These are phyloP conservation scores for Pedicia rivosa DNA, from an alignment of 2,888 invertebrate species.

Conservation along the genomic window DNA sequence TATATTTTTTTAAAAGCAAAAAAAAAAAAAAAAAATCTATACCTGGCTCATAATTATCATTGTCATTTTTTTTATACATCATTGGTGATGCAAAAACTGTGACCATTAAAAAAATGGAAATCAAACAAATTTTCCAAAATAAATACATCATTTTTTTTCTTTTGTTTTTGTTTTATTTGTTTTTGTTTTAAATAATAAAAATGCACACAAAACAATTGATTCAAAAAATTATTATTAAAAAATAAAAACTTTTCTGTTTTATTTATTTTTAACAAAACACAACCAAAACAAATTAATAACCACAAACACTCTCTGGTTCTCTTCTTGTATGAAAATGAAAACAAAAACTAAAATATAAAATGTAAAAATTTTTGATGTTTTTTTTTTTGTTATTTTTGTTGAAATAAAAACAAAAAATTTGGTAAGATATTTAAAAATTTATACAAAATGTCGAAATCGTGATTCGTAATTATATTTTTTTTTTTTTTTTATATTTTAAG, in stretches of 20 bases:
- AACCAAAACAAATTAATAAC: not conserved
- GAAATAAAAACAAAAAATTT: no score
- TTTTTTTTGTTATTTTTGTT: no score
- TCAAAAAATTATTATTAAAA: no score
- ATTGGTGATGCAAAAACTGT: constrained; percentile 23
- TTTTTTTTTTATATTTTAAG: no score
- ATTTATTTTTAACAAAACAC: not conserved
- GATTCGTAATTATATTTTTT: no score
- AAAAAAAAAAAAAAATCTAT: constrained; percentile 10
- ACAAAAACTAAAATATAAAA: no score
- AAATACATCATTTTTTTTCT: not conserved
- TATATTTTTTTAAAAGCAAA: not conserved
- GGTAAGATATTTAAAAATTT: no score
- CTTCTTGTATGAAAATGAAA: not conserved
- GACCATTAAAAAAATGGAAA: constrained; percentile 6
- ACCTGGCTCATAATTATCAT: constrained; percentile 36
- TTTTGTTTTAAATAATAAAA: no score
- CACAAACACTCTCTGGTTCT: not conserved
- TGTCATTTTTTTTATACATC: constrained; percentile 34
- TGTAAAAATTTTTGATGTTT: not conserved
- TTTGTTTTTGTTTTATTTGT: not conserved
- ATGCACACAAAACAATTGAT: no score
- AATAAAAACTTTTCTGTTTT: not conserved
- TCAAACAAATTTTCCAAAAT: not conserved
- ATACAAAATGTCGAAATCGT: not conserved